These are phyloP conservation scores for Cheilosia pagana DNA, from an alignment of 2,888 invertebrate genomes.

Conservation along the genomic window DNA sequence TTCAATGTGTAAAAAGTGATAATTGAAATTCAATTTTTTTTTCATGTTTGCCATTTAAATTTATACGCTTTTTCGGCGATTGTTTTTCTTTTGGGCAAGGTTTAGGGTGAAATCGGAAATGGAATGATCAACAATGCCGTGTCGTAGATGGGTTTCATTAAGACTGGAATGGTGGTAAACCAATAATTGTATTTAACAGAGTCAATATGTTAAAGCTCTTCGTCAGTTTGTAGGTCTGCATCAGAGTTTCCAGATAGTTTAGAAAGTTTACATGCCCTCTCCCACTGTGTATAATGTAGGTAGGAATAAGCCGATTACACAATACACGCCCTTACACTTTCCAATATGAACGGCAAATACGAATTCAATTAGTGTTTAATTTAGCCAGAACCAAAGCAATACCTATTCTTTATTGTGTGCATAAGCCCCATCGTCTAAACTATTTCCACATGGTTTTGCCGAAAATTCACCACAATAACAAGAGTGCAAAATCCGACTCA, in stretches of 20 bases:
- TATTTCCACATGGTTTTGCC: neutral
- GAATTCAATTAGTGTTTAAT: neutral
- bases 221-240: too few species aligned
- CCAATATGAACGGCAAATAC: conserved; percentile 5
- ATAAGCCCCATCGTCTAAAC: neutral
- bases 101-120: neutral
- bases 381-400: neutral
- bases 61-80: conserved; percentile 1
- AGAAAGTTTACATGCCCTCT: too few species aligned
- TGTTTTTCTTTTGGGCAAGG: neutral
- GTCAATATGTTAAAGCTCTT: too few species aligned
- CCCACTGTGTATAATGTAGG: neutral
- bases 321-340: neutral
- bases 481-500: neutral
- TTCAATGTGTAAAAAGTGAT: conserved; percentile 16
- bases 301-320: neutral
- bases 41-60: neutral
- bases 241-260: too few species aligned
- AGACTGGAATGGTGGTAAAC: too few species aligned
- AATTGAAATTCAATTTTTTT: conserved; percentile 30
- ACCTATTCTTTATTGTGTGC: too few species aligned
- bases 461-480: neutral
- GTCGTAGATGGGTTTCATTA: neutral
- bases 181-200: too few species aligned
- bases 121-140: neutral